Evolutionary conservation across 2,888 invertebrate species (phyloP).

Genomic region (Pantelozetes paolii): DNA sequence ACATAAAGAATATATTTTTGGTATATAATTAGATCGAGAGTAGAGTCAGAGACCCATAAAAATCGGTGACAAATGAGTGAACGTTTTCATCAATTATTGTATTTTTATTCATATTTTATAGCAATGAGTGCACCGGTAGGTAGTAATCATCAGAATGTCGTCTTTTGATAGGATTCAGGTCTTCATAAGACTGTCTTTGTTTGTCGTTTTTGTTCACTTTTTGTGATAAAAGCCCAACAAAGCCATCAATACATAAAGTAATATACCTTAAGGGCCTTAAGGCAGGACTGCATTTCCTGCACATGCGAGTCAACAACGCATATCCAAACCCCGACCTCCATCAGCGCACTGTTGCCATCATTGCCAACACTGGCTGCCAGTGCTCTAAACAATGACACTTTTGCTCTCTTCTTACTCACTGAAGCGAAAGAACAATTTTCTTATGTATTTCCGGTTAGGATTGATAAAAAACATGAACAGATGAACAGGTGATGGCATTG

Average conservation of each 20-base stretch:
- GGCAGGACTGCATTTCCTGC: slow-evolving; percentile 22
- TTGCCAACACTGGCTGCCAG: background rate
- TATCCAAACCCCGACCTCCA: slow-evolving; percentile 19
- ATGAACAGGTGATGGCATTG: background rate
- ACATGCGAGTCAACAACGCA: slow-evolving; percentile 24
- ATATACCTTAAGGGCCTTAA: slow-evolving; percentile 1
- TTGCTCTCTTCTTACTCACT: slow-evolving; percentile 21
- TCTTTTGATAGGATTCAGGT: background rate
- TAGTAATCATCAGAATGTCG: slow-evolving; percentile 18
- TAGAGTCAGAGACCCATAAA: slow-evolving; percentile 1
- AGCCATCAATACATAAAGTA: slow-evolving; percentile 17
- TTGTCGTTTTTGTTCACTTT: slow-evolving; percentile 22
- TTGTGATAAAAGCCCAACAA: slow-evolving; percentile 27
- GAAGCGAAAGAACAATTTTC: slow-evolving; percentile 16
- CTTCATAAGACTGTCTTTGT: background rate
- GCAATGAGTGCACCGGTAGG: background rate
- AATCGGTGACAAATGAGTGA: slow-evolving; percentile 12
- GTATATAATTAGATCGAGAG: background rate
- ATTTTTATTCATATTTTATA: background rate
- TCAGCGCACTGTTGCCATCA: slow-evolving; percentile 19
- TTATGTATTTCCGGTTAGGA: slow-evolving; percentile 6
- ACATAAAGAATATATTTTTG: background rate
- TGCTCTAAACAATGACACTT: slow-evolving; percentile 5
- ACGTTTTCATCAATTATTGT: background rate
- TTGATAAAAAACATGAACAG: background rate